phyloP scores from a whole-genome alignment of 2,113 vertebrate genomes.

The Meriones unguiculatus region DNA sequence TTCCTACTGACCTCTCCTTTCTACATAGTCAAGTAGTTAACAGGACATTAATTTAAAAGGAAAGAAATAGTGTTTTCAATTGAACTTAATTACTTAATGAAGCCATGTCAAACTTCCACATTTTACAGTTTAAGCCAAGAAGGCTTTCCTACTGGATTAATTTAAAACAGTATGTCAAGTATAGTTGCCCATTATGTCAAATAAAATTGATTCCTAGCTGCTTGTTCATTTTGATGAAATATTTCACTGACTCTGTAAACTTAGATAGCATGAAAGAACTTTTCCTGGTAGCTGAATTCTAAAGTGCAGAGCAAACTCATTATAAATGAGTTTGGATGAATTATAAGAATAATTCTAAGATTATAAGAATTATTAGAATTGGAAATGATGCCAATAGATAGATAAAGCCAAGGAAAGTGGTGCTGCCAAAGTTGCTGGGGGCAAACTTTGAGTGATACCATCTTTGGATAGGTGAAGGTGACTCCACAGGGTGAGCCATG shows the following conservation, averaged over 20 bases:
- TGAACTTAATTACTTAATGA: constrained; percentile 20
- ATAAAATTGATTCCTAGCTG: not conserved
- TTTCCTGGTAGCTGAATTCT: not conserved
- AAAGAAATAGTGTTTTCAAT: not conserved
- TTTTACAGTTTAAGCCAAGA: not conserved
- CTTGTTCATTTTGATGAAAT: constrained; percentile 17
- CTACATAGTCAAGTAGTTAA: not conserved
- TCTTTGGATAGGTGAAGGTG: not conserved
- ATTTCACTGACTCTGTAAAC: not conserved
- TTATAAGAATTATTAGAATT: not conserved
- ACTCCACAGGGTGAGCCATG: accelerated
- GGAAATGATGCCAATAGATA: not conserved
- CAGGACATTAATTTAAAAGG: constrained; percentile 11
- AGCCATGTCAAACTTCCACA: not conserved
- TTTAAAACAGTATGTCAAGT: not conserved
- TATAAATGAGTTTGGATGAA: not conserved
- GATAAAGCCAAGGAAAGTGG: not conserved
- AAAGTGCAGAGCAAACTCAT: not conserved
- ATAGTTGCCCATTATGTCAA: not conserved
- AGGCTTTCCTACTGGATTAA: not conserved
- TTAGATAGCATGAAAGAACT: not conserved
- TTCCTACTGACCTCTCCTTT: not conserved
- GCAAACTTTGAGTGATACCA: not conserved
- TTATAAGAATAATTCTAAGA: not conserved
- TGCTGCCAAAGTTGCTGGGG: not conserved